A percentile compares a stretch with the other conserved stretches of the same genome.
phyloP scores from a whole-genome alignment of 2,797 vertebrate genomes.

The Buphagus erythrorhynchus region DNA sequence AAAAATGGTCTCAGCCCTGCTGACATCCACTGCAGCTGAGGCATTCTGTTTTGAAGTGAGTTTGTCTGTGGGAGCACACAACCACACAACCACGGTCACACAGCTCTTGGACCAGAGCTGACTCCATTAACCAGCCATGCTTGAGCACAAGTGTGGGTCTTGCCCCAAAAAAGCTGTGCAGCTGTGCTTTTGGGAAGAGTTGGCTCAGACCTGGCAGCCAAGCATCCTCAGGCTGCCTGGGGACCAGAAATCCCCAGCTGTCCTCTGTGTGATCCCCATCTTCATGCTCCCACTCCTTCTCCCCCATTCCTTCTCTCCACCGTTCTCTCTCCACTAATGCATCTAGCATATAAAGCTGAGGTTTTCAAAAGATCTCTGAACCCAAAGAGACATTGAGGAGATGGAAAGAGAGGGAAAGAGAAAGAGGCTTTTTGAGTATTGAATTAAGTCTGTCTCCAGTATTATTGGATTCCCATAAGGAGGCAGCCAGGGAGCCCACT shows the following conservation, averaged over 20 bases:
- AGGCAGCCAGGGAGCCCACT: conserved; percentile 68
- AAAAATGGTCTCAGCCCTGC: neutral
- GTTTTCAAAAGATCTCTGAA: conserved; percentile 68
- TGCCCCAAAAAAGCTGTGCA: neutral
- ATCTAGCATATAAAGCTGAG: neutral
- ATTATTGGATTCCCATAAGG: conserved; percentile 82
- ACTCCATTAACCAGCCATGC: neutral
- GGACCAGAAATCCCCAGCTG: neutral
- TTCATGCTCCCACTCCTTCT: neutral
- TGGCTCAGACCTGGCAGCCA: neutral
- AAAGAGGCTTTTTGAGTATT: conserved; percentile 74
- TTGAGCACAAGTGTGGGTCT: neutral
- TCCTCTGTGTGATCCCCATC: neutral
- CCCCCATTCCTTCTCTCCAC: neutral
- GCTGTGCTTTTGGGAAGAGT: accelerated
- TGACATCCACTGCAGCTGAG: neutral
- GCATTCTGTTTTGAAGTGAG: neutral
- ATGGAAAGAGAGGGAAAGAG: conserved; percentile 34
- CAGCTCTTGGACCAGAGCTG: neutral
- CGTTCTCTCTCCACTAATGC: neutral
- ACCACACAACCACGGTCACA: accelerated
- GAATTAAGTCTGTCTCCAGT: conserved; percentile 80
- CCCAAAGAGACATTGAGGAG: neutral
- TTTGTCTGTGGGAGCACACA: neutral
- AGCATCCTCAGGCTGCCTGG: neutral